A percentile compares a stretch with the other conserved stretches of the same genome.
Evolutionary conservation across 2,113 vertebrate species (phyloP).

Genomic region (Ceyx cyanopectus): DNA sequence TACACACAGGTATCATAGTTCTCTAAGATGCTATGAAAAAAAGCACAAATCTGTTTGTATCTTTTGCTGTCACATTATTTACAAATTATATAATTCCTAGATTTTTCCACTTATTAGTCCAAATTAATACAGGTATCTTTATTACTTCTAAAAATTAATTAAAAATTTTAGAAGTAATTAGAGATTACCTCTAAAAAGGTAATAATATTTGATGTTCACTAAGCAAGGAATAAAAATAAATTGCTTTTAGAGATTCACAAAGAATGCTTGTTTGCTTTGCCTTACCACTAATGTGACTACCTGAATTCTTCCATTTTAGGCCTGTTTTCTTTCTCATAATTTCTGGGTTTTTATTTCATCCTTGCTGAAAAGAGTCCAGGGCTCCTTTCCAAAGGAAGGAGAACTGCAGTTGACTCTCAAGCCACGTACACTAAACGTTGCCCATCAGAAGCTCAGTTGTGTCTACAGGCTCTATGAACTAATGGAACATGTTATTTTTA

Average conservation of each 20-base stretch:
- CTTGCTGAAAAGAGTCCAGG: not conserved
- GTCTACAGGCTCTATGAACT: not conserved
- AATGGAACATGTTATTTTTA: not conserved
- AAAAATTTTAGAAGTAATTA: not conserved
- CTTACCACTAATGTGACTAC: not conserved
- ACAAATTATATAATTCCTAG: not conserved
- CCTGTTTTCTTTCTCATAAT: not conserved
- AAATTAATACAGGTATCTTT: not conserved
- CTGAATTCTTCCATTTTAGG: not conserved
- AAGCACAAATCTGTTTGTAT: not conserved
- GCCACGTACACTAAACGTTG: not conserved
- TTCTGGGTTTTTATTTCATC: not conserved
- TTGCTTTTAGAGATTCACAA: not conserved
- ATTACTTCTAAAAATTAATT: not conserved
- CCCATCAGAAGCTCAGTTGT: not conserved
- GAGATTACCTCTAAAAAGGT: not conserved
- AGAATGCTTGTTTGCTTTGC: not conserved
- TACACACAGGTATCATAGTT: not conserved
- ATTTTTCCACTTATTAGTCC: not conserved
- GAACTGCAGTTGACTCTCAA: not conserved
- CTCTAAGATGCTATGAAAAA: not conserved
- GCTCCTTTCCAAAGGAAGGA: not conserved
- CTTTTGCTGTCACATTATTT: not conserved
- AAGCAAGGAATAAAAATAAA: not conserved
- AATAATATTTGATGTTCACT: not conserved